Base-by-base conservation (phyloP, 92 coral and sea anemone species). In the Zoanthus sansibaricus region DNA sequence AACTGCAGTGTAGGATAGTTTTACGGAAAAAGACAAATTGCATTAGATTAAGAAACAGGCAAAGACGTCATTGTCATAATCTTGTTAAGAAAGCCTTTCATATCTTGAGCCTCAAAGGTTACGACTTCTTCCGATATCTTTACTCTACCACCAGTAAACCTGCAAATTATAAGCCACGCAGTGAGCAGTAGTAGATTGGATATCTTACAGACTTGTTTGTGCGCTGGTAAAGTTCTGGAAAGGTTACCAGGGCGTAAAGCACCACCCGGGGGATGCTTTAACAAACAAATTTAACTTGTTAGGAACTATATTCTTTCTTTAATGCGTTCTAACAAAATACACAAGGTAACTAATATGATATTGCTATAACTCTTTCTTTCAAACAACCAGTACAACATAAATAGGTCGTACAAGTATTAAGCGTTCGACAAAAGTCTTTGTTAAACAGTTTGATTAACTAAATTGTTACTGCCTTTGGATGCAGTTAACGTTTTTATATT, bases 111-210 rank as follows among this genome's bases (percentile, higher is more conserved):
- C 58, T 54, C 12, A 52, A 48, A 46, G 37, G 30, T 30, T 74
- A 62, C 14, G 18, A 73, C 47, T 15, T 74, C 33, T 8, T 17
- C 18, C 42, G 54, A 78, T 56, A 58, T 55, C 71, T 42, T 55
- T 21, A 78, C 54, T 30, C 21, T 44, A 21, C 62, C 73, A 80
- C 75, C 61, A 21, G 75, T 47, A 61, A 48, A 47, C 75, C 31
- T 51, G 62, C 75, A 10, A 66, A 52, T 33, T 33, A 33, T 1
- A 7, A 30, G 74, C 56, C 31, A 62, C 59, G 45, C 58, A 15
- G 82, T 7, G 2, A 5, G 44, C 42, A 31, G 67, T n/a, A 68
- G 58, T 67, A 90, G 75, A 75, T 87, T 87, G 55, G n/a, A n/a
- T n/a, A n/a, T n/a, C 80, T 75, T 82, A 66, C 20, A 12, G 66